Conservation (phyloP, 37 sponge, comb jelly and placozoan genomes). For the Hormiphora californensis region DNA sequence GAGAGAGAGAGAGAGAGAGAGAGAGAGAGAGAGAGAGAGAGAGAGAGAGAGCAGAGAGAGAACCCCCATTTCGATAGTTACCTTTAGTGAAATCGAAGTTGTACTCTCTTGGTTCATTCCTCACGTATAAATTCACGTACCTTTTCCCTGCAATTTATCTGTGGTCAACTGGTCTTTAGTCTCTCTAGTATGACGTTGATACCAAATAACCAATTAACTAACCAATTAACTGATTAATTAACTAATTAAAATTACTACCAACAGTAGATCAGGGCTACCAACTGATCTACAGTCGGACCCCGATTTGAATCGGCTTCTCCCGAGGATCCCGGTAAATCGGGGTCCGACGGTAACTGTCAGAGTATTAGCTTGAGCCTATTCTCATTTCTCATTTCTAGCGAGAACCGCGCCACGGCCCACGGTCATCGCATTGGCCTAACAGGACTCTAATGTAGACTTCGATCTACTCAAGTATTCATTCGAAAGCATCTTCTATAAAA, state of each 20-base stretch:
- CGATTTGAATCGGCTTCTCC: no score
- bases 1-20: neutral
- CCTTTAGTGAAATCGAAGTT: constrained; percentile 40
- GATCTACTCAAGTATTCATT: neutral
- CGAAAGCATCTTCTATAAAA: neutral
- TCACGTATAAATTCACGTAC: constrained; percentile 37
- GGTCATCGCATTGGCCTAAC: neutral
- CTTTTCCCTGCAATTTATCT: neutral
- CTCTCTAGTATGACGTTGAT: no score
- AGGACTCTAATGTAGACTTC: neutral
- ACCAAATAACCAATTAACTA: no score
- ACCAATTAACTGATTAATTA: no score
- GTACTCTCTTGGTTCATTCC: constrained; percentile 45
- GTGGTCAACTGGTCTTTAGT: neutral
- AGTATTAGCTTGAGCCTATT: no score
- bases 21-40: neutral
- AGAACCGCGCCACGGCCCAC: no score
- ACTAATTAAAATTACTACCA: no score
- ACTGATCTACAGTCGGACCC: no score
- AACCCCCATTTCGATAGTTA: neutral
- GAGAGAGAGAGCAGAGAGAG: neutral
- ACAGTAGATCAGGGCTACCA: no score
- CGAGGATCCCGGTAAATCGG: no score
- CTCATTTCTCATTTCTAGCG: no score
- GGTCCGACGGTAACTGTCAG: no score